These are phyloP conservation scores for Galeruca laticollis DNA, from an alignment of 2,888 invertebrate species.

Conservation along the genomic window DNA sequence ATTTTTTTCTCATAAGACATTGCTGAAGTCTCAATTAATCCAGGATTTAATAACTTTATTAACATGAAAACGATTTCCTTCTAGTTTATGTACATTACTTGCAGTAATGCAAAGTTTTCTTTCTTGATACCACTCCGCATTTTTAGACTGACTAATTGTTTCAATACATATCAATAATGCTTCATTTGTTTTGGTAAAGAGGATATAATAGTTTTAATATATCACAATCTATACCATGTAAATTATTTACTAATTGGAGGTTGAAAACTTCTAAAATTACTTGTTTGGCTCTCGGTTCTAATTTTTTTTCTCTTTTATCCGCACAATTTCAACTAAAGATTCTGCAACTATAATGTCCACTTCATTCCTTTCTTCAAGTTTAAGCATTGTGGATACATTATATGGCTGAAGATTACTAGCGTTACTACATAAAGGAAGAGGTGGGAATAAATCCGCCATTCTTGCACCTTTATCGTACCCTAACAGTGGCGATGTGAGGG, in stretches of 20 bases:
- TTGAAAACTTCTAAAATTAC: no score
- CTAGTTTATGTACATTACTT: background rate
- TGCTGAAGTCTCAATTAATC: background rate
- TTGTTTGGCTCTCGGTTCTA: no score
- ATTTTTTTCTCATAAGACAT: background rate
- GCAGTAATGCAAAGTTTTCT: background rate
- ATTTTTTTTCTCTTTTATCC: no score
- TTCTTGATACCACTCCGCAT: background rate
- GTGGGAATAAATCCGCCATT: background rate
- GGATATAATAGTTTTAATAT: background rate
- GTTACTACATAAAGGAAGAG: background rate
- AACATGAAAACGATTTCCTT: background rate
- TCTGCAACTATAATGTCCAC: no score
- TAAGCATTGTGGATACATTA: no score
- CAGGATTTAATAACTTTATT: background rate
- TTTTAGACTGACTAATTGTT: background rate
- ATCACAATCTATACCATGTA: no score
- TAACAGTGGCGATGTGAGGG: background rate
- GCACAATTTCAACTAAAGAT: no score
- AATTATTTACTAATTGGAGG: no score
- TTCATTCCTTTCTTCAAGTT: no score
- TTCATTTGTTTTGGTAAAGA: background rate
- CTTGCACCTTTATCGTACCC: background rate
- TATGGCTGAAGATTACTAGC: no score
- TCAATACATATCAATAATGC: background rate